Conservation (phyloP, 2,888 invertebrate genomes). For the Noctua fimbriata region DNA sequence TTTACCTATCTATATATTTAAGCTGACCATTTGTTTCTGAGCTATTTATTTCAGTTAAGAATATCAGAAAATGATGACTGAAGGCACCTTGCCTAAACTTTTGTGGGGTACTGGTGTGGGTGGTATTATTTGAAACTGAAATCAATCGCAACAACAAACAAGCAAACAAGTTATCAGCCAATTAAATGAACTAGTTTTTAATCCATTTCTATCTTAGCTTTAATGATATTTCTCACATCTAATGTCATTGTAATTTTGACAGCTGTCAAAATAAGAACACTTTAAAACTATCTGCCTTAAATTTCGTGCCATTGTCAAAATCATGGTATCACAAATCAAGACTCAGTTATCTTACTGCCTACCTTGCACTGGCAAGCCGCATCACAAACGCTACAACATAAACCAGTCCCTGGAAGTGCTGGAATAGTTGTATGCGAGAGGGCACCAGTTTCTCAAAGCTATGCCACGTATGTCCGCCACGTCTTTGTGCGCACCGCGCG, state of each 20-base stretch:
- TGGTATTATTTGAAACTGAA: background rate
- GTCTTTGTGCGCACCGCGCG: conserved; percentile 85
- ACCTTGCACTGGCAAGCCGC: background rate
- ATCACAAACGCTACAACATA: conserved; percentile 73
- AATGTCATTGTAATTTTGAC: conserved; percentile 28
- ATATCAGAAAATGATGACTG: background rate
- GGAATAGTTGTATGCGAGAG: conserved; percentile 85
- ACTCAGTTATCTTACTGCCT: background rate
- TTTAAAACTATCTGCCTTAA: background rate
- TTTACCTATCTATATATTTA: background rate
- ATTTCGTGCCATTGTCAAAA: too few relatives aligned
- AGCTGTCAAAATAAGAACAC: conserved; percentile 24
- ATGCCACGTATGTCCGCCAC: conserved; percentile 84
- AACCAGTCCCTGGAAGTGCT: conserved; percentile 81
- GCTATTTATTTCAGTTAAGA: background rate
- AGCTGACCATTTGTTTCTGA: too few relatives aligned
- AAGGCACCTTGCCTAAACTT: background rate
- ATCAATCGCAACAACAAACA: background rate
- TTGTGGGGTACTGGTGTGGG: background rate
- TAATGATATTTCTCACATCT: background rate
- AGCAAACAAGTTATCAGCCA: background rate
- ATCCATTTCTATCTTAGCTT: background rate
- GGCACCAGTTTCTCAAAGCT: conserved; percentile 81
- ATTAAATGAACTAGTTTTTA: background rate
- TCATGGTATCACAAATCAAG: background rate